Percentiles rank a stretch among this genome's conserved stretches.
phyloP scores from a whole-genome alignment of 2,113 vertebrate species.

The Ictidomys tridecemlineatus region DNA sequence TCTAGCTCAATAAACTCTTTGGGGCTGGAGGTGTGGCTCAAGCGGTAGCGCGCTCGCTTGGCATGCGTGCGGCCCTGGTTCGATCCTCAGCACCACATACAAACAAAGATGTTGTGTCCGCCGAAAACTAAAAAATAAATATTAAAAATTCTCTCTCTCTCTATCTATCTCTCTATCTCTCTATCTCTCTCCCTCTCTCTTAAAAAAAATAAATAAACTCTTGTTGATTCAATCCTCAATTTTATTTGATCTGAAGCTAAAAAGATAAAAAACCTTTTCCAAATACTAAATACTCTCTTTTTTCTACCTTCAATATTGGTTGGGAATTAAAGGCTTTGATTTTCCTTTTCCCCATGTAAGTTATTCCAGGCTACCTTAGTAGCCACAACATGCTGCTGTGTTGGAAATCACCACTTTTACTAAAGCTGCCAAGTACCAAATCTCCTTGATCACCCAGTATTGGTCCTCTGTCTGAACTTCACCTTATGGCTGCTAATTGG shows the following conservation, averaged over 20 bases:
- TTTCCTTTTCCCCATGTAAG: background rate
- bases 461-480: background rate
- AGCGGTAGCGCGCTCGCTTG: too few relatives aligned
- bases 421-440: background rate
- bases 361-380: background rate
- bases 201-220: too few relatives aligned
- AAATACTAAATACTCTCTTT: background rate
- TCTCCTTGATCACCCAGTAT: background rate
- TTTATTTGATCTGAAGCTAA: background rate
- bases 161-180: too few relatives aligned
- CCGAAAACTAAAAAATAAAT: too few relatives aligned
- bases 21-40: too few relatives aligned
- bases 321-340: background rate
- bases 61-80: too few relatives aligned
- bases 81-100: too few relatives aligned
- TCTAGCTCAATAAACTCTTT: background rate
- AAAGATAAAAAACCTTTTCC: background rate
- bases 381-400: background rate
- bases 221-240: background rate
- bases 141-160: too few relatives aligned
- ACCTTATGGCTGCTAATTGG: background rate
- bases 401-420: background rate
- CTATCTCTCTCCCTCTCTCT: too few relatives aligned
- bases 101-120: too few relatives aligned
- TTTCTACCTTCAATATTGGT: background rate